Evolutionary conservation across 2,888 invertebrate species (phyloP).

Genomic region (Cheilosia variabilis): DNA sequence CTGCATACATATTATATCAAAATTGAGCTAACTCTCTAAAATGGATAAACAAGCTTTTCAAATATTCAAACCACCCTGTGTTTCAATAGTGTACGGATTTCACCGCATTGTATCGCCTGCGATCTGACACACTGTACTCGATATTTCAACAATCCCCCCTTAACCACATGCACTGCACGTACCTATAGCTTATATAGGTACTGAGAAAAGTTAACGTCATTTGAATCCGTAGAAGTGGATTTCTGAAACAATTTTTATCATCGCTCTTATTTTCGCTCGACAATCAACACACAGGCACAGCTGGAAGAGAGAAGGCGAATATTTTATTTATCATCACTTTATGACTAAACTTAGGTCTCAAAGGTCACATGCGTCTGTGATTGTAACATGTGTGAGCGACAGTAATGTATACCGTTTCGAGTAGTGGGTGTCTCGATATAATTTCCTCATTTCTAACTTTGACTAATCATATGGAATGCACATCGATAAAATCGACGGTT

Average conservation of each 20-base stretch:
- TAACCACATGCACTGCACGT: conserved; percentile 1
- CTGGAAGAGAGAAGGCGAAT: not conserved
- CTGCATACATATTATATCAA: no score
- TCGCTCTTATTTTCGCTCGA: conserved; percentile 7
- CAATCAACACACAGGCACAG: not conserved
- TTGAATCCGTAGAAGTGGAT: conserved; percentile 34
- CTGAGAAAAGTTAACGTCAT: conserved; percentile 25
- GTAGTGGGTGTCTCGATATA: conserved; percentile 46
- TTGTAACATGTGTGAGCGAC: conserved; percentile 7
- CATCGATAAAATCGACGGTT: conserved; percentile 43
- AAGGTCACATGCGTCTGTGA: conserved; percentile 34
- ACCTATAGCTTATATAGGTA: not conserved
- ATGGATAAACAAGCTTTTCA: no score
- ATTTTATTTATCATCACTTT: conserved; percentile 18
- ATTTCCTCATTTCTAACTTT: conserved; percentile 30
- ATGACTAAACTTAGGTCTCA: conserved; percentile 54
- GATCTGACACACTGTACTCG: conserved; percentile 30
- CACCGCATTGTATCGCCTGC: not conserved
- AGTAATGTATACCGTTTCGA: not conserved
- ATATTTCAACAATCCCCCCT: conserved; percentile 2
- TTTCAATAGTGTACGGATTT: no score
- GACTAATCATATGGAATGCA: conserved; percentile 27
- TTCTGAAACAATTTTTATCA: conserved; percentile 11
- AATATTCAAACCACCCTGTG: no score
- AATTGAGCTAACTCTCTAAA: no score